Base-by-base conservation (phyloP, 2,797 vertebrate species). In the Lycodopsis pacificus region DNA sequence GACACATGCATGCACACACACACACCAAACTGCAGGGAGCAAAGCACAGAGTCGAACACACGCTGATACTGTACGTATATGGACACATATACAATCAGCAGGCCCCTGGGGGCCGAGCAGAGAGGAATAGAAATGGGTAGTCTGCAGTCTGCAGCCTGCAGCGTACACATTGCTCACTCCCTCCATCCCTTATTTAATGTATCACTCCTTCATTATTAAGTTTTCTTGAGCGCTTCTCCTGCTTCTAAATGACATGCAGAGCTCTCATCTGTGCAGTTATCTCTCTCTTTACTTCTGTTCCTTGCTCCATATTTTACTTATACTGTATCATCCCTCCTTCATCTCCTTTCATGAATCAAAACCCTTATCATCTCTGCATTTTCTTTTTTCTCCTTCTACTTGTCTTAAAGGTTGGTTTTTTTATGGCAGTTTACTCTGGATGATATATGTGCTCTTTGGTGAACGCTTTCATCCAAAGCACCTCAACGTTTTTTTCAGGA, bases 181-280 rank as follows among this genome's bases (percentile, higher is more conserved):
- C 22, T 73, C 63, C 56, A 62, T 82, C 54, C 67, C n/a, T 69
- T 69, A 71, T 68, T 81, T 61, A 67, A 86, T 79, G 58, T 62
- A 79, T 78, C 68, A 62, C 62, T 77, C 22, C 53, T 88, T 82
- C 30, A 86, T 82, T 79, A 80, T 80, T 79, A 40, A 46, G 17
- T 76, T 76, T 75, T 76, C 66, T 65, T 65, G 30, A 19, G 44
- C 19, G 19, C 14, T 32, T 65, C 7, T 42, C 46, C 25, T 59
- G n/a, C 65, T 66, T 76, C 74, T 65, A 61, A 75, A 73, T 65
- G 11, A 72, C 19, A 54, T 34, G 46, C 19, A 54, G 53, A 76
- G 17, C 53, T 58, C 53, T 77, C 36, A 13, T 71, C 79, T 82
- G 48, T 53, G 30, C 20, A 6, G 20, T 56, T 63, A 40, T 63